Evolutionary conservation across 2,113 vertebrate genomes (phyloP), one percentile per base, ranked within the genome.

Genomic region (Mus spicilegus): DNA sequence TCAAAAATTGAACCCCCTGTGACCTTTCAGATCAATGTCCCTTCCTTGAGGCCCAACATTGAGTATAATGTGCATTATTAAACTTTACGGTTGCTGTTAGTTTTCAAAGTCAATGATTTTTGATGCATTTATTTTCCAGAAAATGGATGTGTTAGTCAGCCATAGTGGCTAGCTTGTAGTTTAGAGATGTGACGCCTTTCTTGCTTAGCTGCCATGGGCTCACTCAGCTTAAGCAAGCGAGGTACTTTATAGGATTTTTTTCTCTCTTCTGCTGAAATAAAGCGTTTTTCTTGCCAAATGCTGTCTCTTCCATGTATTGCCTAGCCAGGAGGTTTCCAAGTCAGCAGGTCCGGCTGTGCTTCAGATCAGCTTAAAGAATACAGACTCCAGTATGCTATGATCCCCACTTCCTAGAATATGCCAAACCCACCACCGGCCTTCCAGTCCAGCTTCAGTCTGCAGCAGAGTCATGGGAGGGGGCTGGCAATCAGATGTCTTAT

Each of bases 41-140:
- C 90, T 56, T 36, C 42, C 13, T 73, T 73, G 14, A 73, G 54
- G 75, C 22, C 26, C 33, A 65, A 0, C 54, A 84, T 22, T 87
- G 24, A 54, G 54, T 58, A 58, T 58, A 58, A 58, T 58, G 58
- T 58, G 58, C 19, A 58, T 58, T 58, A 58, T 58, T 58, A 58
- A 19, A 58, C 58, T 19, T 58, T 46, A 65, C 75, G 13, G 39
- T 54, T 39, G 51, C 33, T 76, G 2, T 89, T 91, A 93, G 81
- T 90, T 81, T 28, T 94, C n/a, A 51, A 77, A 28, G 42, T 92
- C 39, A 78, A 26, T 87, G 42, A 67, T n/a, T 77, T 89, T 90
- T 77, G 70, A 7, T 69, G 61, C 22, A 58, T 87, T 84, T 33
- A 22, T 77, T 89, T 24, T 46, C 39, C 80, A 86, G 33, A 65